phyloP scores from a whole-genome alignment of 2,113 vertebrate genomes.

The Spizaetus ornatus region DNA sequence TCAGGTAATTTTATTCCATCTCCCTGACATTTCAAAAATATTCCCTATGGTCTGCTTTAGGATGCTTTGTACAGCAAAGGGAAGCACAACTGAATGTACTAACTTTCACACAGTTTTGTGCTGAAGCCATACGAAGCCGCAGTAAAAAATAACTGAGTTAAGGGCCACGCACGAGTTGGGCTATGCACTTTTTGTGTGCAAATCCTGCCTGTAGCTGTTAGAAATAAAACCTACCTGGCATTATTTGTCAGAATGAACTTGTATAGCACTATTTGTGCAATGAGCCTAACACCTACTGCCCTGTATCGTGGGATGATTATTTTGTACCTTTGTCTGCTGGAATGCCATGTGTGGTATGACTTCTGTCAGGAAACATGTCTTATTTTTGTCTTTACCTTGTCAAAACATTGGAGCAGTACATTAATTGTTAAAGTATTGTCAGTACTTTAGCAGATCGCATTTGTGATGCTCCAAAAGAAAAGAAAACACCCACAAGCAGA shows the following conservation, averaged over 20 bases:
- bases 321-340: constrained; percentile 26
- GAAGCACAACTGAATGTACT: neutral
- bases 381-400: constrained; percentile 60
- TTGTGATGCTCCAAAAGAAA: constrained; percentile 59
- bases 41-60: neutral
- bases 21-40: neutral
- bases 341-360: constrained; percentile 47
- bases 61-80: neutral
- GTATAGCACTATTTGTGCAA: neutral
- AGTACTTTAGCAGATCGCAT: constrained; percentile 55
- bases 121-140: neutral
- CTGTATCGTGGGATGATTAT: neutral
- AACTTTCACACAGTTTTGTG: neutral
- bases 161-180: neutral
- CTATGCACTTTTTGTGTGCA: neutral
- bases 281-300: neutral
- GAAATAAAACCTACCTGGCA: neutral
- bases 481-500: constrained; percentile 48
- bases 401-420: constrained; percentile 13
- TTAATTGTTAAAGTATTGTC: neutral
- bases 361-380: constrained; percentile 65
- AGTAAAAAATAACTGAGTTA: neutral
- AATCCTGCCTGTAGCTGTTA: neutral
- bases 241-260: neutral
- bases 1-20: neutral